phyloP scores from a whole-genome alignment of 1,140 invertebrate genomes.

The Gonioctena quinquepunctata region DNA sequence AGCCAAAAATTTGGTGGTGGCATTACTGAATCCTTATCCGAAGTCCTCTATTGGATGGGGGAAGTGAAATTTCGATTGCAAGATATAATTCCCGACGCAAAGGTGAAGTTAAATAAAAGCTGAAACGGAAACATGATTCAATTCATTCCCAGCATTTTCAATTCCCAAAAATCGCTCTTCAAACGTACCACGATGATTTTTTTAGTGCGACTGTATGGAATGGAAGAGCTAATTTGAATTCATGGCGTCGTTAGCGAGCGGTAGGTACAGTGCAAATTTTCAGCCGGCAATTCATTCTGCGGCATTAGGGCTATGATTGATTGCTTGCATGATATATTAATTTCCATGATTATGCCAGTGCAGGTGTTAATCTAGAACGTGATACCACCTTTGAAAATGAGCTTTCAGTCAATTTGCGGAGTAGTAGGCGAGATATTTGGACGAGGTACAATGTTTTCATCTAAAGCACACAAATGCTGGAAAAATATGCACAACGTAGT shows the following conservation, averaged over 20 bases:
- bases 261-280: constrained; percentile 2
- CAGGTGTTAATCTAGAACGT: constrained; percentile 12
- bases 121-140: too few species aligned
- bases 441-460: too few species aligned
- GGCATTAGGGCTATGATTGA: constrained; percentile 14
- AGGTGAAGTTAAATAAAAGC: too few species aligned
- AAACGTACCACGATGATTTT: neutral
- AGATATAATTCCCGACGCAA: too few species aligned
- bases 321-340: constrained; percentile 20
- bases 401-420: constrained; percentile 5
- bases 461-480: too few species aligned
- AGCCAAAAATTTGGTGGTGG: too few species aligned
- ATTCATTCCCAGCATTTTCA: too few species aligned
- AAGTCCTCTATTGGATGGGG: too few species aligned
- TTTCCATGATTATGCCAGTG: constrained; percentile 12
- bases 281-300: constrained; percentile 12
- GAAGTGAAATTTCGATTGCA: too few species aligned
- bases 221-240: constrained; percentile 16
- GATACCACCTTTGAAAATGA: constrained; percentile 6
- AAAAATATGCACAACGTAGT: too few species aligned
- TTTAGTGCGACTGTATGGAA: neutral
- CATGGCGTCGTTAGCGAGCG: constrained; percentile 2
- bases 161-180: neutral
- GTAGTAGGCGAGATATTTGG: too few species aligned
- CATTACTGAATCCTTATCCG: too few species aligned